Evolutionary conservation across 2,888 invertebrate genomes (phyloP), one percentile per base, ranked within the genome.

Genomic region (Calliopum simillimum): DNA sequence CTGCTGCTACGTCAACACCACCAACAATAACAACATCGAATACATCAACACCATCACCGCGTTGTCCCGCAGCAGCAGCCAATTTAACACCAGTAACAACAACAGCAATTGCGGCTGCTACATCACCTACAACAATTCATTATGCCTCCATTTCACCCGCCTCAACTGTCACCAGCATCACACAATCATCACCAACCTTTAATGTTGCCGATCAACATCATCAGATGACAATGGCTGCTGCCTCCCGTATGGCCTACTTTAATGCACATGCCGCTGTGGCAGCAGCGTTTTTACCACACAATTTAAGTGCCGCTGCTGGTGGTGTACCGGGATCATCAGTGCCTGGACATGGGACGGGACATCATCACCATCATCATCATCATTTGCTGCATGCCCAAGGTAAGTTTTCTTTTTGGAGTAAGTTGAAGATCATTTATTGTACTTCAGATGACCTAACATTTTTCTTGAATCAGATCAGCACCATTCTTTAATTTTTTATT

Each of bases 181-280:
- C 68, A 53, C 72, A 14, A 76, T 74, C 80, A 71, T 75, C 79
- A 58, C 71, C 79, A 65, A 63, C 75, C 62, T 78, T 79, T 71
- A 71, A 77, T 65, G 33, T 33, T 33, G 70, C 80, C 70, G 73
- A 81, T 69, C 83, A 83, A 43, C 85, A 85, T 74, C 84, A 85
- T 74, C 85, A 85, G 76, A 79, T 86, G 81, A 85, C 86, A 71
- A 86, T 86, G 85, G 86, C 85, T 63, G 86, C 86, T 49, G 91
- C 91, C 67, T 93, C 93, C 79, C 88, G 95, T 53, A 95, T 95
- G 90, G 94, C 94, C 70, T 96, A 96, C 86, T 93, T 96, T 86
- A 95, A 95, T 87, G 95, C 95, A 64, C 95, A 95, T 84, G 95
- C 95, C 53, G 95, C 95, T n/a, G 95, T 95, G 59, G 95, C 94